A percentile compares a stretch with the other conserved stretches of the same genome.
Evolutionary conservation across 2,888 invertebrate genomes (phyloP).

Genomic region (Drosophila mayaguana): DNA sequence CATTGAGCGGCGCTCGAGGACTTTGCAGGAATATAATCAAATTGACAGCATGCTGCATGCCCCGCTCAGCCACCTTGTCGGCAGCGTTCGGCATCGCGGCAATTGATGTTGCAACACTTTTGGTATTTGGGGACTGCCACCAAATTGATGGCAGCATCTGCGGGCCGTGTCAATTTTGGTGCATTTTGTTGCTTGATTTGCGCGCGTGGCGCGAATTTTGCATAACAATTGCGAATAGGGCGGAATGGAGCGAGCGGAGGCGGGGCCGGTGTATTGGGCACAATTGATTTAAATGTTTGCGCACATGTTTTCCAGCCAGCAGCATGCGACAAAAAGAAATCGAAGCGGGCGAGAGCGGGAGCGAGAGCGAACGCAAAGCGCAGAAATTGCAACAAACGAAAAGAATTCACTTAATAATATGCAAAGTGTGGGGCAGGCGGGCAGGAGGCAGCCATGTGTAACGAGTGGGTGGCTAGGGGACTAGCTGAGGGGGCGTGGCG

Average conservation of each 20-base stretch:
- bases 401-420: conserved; percentile 72
- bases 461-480: background rate
- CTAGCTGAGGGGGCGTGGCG: background rate
- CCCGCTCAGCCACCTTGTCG: background rate
- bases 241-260: background rate
- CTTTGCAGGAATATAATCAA: conserved; percentile 18
- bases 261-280: conserved; percentile 32
- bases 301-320: conserved; percentile 66
- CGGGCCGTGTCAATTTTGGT: conserved; percentile 49
- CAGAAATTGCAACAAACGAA: conserved; percentile 45
- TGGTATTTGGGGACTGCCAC: conserved; percentile 14
- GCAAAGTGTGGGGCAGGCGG: conserved; percentile 57
- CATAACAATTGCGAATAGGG: conserved; percentile 67
- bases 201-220: conserved; percentile 71
- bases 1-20: background rate
- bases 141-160: conserved; percentile 42
- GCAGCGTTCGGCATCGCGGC: background rate
- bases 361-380: conserved; percentile 21
- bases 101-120: conserved; percentile 24
- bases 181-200: conserved; percentile 70
- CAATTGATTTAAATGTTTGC: conserved; percentile 80
- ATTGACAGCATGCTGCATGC: conserved; percentile 13
- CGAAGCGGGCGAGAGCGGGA: background rate
- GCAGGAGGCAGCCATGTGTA: conserved; percentile 20
- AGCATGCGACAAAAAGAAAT: conserved; percentile 21